phyloP scores from a whole-genome alignment of 2,797 vertebrate genomes.

The Leptatherina wallacei region DNA sequence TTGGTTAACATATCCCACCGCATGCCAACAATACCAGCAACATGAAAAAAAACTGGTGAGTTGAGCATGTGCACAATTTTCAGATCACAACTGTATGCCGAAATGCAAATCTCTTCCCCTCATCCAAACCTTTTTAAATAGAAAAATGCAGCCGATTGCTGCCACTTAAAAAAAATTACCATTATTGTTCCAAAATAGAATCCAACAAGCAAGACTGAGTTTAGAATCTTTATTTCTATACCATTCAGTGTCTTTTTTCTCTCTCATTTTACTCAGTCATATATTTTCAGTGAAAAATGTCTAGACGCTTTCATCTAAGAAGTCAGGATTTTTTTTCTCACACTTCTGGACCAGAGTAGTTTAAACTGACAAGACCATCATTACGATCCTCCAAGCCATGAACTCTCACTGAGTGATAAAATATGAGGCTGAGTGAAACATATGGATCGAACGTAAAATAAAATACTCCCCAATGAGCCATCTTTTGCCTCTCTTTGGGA shows the following conservation, averaged over 20 bases:
- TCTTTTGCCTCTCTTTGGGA: conserved; percentile 20
- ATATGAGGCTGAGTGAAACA: conserved; percentile 31
- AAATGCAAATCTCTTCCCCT: conserved; percentile 37
- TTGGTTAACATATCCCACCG: conserved; percentile 39
- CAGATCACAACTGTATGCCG: conserved; percentile 8
- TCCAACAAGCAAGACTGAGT: conserved; percentile 39
- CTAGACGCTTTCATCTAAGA: conserved; percentile 12
- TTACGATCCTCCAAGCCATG: conserved; percentile 24
- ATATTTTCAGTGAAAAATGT: conserved; percentile 13
- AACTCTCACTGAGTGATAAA: conserved; percentile 29
- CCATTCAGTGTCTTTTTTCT: conserved; percentile 12
- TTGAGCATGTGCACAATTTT: conserved; percentile 48
- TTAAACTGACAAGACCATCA: conserved; percentile 42
- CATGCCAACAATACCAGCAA: conserved; percentile 40
- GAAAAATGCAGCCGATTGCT: conserved; percentile 18
- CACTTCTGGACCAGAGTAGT: conserved; percentile 10
- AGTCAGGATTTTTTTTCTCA: conserved; percentile 32
- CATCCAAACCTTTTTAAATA: conserved; percentile 20
- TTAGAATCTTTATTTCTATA: conserved; percentile 26
- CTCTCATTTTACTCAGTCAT: conserved; percentile 20
- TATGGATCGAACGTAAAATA: conserved; percentile 38
- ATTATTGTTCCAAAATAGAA: conserved; percentile 37
- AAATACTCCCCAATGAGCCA: conserved; percentile 43
- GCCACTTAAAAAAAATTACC: conserved; percentile 36
- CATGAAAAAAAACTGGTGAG: conserved; percentile 45